Evolutionary conservation across 2,888 invertebrate species (phyloP).

Genomic region (Euzetes globulus): DNA sequence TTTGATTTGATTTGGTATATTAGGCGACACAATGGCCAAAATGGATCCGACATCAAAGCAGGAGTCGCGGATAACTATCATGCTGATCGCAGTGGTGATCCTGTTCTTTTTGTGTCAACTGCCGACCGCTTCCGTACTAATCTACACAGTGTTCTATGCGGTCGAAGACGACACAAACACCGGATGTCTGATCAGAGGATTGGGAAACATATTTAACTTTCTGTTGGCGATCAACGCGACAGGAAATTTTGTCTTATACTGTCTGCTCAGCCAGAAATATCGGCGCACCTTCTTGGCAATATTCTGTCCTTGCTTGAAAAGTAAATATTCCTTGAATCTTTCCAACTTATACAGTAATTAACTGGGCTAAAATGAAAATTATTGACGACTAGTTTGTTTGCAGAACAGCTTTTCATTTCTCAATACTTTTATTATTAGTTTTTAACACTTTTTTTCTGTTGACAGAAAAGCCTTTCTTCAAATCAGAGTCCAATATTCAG

Average conservation of each 20-base stretch:
- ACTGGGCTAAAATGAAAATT: no score
- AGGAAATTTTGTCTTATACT: constrained; percentile 52
- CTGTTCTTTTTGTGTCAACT: constrained; percentile 52
- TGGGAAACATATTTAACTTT: constrained; percentile 51
- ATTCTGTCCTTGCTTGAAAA: constrained; percentile 41
- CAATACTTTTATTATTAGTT: no score
- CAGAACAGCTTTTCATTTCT: no score
- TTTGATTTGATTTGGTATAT: no score
- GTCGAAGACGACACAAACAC: constrained; percentile 43
- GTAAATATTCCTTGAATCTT: neutral
- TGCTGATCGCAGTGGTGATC: constrained; percentile 52
- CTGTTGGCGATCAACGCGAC: constrained; percentile 51
- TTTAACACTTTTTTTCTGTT: no score
- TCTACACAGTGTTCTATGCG: constrained; percentile 44
- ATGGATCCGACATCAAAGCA: constrained; percentile 36
- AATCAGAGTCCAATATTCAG: no score
- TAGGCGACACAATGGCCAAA: neutral
- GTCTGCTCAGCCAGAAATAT: constrained; percentile 50
- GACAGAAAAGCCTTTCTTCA: no score
- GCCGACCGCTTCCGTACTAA: constrained; percentile 48
- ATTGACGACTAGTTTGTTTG: no score
- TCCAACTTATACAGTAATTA: no score
- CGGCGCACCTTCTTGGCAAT: constrained; percentile 45
- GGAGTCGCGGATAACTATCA: constrained; percentile 49
- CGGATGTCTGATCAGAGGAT: constrained; percentile 44